Conservation (phyloP, 2,113 vertebrate species). For the Hylia prasina region DNA sequence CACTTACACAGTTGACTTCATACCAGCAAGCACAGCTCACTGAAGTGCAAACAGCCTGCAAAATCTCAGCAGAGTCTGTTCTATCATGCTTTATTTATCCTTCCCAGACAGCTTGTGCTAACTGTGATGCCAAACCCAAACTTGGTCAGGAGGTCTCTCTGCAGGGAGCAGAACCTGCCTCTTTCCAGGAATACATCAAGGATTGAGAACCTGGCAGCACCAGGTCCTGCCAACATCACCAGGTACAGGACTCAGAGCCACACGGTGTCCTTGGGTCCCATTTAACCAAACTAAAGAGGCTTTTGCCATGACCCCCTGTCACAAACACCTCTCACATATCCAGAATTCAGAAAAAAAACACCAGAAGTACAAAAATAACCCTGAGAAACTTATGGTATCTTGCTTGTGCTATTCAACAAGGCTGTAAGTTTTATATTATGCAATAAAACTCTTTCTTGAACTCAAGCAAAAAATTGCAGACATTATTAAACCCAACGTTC, state of each 20-base stretch:
- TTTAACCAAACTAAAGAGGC: not conserved
- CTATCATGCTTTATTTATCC: not conserved
- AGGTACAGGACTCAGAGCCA: not conserved
- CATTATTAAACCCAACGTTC: not conserved
- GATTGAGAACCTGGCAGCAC: not conserved
- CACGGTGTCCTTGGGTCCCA: not conserved
- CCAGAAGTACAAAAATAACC: not conserved
- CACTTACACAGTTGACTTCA: not conserved
- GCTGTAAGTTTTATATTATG: not conserved
- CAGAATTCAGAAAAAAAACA: not conserved
- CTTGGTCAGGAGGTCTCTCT: not conserved
- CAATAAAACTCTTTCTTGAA: not conserved
- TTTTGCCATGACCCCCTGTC: not conserved
- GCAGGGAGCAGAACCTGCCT: not conserved
- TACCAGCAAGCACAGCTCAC: not conserved
- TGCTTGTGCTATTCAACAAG: not conserved
- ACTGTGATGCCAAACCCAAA: not conserved
- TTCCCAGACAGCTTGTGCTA: not conserved
- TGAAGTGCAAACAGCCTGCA: not conserved
- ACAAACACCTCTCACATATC: not conserved
- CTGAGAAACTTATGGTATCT: not conserved
- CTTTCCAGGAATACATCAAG: not conserved
- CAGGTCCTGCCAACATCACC: not conserved
- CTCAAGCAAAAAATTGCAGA: not conserved
- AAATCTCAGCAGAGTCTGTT: not conserved